phyloP scores from a whole-genome alignment of 2,888 invertebrate genomes.

The Drosophila neotestacea region DNA sequence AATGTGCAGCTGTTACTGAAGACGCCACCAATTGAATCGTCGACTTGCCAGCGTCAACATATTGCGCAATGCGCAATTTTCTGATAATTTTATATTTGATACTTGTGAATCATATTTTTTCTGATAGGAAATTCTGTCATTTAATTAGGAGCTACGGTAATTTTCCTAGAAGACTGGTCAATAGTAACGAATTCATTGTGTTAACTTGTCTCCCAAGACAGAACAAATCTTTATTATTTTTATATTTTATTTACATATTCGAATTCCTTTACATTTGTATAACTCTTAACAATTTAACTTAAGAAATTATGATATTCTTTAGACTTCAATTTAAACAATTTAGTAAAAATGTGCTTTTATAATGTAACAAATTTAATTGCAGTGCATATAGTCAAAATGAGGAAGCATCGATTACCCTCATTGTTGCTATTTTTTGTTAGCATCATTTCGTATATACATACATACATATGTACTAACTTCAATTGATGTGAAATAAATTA shows the following conservation, averaged over 20 bases:
- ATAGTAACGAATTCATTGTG: background rate
- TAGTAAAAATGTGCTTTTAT: background rate
- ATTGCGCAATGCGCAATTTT: constrained; percentile 38
- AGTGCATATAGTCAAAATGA: background rate
- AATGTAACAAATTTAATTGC: background rate
- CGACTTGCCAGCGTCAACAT: constrained; percentile 21
- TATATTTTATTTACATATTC: background rate
- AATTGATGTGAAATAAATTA: constrained; percentile 76
- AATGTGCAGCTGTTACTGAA: constrained; percentile 47
- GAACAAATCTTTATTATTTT: background rate
- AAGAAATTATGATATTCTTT: background rate
- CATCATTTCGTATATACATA: too few relatives aligned
- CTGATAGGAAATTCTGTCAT: background rate
- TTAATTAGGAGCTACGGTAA: background rate
- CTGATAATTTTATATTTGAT: constrained; percentile 22
- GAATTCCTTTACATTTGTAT: background rate
- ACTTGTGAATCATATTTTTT: constrained; percentile 33
- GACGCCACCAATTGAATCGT: constrained; percentile 15
- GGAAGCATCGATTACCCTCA: background rate
- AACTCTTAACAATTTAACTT: background rate
- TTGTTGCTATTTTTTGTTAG: background rate
- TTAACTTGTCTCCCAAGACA: background rate
- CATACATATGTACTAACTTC: constrained; percentile 29
- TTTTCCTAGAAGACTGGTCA: background rate
- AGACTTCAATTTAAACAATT: background rate